phyloP scores from a whole-genome alignment of 2,888 invertebrate species.

The Acanthosoma haemorrhoidale region DNA sequence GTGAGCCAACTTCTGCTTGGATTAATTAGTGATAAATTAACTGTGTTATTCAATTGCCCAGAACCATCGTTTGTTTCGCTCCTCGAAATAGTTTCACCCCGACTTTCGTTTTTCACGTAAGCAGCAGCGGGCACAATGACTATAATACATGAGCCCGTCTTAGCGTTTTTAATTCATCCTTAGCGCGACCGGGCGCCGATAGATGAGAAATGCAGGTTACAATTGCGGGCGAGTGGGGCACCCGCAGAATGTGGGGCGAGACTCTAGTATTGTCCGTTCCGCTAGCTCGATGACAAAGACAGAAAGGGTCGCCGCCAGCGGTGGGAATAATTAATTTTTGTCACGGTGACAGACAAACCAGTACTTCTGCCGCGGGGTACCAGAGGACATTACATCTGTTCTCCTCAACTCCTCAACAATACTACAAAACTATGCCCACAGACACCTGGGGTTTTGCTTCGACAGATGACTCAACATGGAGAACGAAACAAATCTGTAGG shows the following conservation, averaged over 20 bases:
- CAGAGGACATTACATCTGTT: not conserved
- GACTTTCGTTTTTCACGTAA: too few species aligned
- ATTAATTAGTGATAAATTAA: not conserved
- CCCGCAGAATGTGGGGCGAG: not conserved
- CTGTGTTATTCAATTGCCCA: not conserved
- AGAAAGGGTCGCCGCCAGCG: not conserved
- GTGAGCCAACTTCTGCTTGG: too few species aligned
- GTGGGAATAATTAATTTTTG: not conserved
- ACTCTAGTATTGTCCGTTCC: slow-evolving; percentile 7
- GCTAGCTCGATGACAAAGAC: not conserved
- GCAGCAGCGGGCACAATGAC: not conserved
- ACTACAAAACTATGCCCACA: too few species aligned
- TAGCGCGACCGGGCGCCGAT: not conserved
- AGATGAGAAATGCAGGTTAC: not conserved
- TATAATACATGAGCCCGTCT: not conserved
- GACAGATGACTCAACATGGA: too few species aligned
- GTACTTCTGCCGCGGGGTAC: not conserved
- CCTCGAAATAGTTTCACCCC: slow-evolving; percentile 1
- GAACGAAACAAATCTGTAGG: too few species aligned
- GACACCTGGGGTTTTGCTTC: too few species aligned
- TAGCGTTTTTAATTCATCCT: not conserved
- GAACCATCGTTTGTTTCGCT: not conserved
- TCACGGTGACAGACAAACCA: too few species aligned
- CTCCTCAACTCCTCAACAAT: not conserved
- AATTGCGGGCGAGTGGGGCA: not conserved